A percentile compares a stretch with the other conserved stretches of the same genome.
These are phyloP conservation scores for Andrena flavipes DNA, from an alignment of 2,888 invertebrate genomes.

Conservation along the genomic window DNA sequence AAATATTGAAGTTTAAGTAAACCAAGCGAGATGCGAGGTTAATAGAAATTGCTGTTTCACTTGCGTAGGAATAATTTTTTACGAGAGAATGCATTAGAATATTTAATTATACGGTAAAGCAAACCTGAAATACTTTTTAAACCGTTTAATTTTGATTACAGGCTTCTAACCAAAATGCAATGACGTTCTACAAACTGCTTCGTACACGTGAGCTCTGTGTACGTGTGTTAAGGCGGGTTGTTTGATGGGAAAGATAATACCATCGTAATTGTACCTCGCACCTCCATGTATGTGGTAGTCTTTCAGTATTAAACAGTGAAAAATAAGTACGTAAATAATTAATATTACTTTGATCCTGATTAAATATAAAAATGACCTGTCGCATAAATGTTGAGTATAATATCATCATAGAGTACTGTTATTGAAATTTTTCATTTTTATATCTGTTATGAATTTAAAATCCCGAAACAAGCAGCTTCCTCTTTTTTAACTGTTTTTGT, in stretches of 20 bases:
- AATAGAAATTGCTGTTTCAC: neutral
- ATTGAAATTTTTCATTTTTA: neutral
- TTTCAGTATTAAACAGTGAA: neutral
- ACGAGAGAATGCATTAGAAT: neutral
- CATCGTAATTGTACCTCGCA: neutral
- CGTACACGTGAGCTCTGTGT: conserved; percentile 10
- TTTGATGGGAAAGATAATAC: conserved; percentile 31
- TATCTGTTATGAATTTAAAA: no score
- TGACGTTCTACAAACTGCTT: conserved; percentile 17
- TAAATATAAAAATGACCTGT: neutral
- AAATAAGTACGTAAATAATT: neutral
- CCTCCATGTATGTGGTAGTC: neutral
- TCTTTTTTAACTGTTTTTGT: no score
- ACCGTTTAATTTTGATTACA: conserved; percentile 6
- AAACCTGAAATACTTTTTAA: neutral
- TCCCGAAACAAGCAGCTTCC: no score
- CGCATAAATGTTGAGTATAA: neutral
- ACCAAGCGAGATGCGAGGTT: neutral
- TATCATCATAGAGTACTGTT: neutral
- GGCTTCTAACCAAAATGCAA: conserved; percentile 30
- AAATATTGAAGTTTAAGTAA: neutral
- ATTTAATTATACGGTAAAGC: neutral
- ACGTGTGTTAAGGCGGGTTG: conserved; percentile 35
- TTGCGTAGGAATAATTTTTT: neutral
- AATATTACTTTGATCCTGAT: neutral